Conservation (phyloP, 2,797 vertebrate species). For the Paedocypris micromegethes region DNA sequence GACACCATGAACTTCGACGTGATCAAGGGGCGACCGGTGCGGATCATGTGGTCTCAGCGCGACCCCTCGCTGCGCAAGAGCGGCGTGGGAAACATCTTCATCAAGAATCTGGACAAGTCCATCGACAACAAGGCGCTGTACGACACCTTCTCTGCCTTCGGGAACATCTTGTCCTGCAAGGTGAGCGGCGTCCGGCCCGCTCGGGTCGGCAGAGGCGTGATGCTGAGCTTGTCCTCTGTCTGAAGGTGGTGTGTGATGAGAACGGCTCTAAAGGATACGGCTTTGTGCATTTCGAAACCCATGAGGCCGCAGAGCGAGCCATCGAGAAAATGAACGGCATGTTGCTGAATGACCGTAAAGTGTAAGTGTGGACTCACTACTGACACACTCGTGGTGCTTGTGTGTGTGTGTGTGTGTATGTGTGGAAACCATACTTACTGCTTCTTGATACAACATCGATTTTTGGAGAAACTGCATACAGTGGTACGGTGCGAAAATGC, state of each 20-base stretch:
- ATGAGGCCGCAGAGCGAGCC: slow-evolving; percentile 94
- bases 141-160: slow-evolving; percentile 97
- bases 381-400: not conserved
- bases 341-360: slow-evolving; percentile 97
- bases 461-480: too few relatives aligned
- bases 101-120: slow-evolving; percentile 98
- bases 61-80: slow-evolving; percentile 97
- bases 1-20: slow-evolving; percentile 99
- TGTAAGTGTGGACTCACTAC: slow-evolving; percentile 76
- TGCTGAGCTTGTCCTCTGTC: slow-evolving; percentile 39
- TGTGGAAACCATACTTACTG: too few relatives aligned
- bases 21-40: slow-evolving; percentile 94
- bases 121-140: slow-evolving; percentile 98
- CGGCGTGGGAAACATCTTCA: slow-evolving; percentile 98
- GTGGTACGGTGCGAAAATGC: too few relatives aligned
- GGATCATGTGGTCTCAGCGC: slow-evolving; percentile 98
- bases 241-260: slow-evolving; percentile 96
- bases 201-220: not conserved
- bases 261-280: slow-evolving; percentile 98
- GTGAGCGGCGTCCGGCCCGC: slow-evolving; percentile 57
- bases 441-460: too few relatives aligned
- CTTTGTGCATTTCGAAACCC: slow-evolving; percentile 98
- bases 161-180: slow-evolving; percentile 98
- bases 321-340: slow-evolving; percentile 99
- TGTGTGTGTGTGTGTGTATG: too few relatives aligned